Percentiles rank a stretch among this genome's conserved stretches.
phyloP scores from a whole-genome alignment of 2,797 vertebrate genomes.

The Esox lucius region DNA sequence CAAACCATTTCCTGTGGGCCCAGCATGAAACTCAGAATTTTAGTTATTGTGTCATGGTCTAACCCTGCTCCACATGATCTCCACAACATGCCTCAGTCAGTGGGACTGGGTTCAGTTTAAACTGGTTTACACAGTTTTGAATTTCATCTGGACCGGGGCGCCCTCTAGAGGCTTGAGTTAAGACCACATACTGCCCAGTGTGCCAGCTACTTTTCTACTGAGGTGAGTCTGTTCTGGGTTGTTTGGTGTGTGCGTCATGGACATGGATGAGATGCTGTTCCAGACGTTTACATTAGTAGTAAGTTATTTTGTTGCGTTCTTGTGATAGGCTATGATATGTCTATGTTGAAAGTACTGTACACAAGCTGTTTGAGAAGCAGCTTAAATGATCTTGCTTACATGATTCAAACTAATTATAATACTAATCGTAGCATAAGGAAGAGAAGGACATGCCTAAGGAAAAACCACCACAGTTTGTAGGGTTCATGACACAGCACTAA shows the following conservation, averaged over 20 bases:
- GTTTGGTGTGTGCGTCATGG: neutral
- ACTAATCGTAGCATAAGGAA: neutral
- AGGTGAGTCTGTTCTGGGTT: neutral
- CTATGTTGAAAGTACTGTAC: neutral
- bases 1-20: neutral
- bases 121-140: neutral
- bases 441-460: neutral
- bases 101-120: neutral
- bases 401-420: neutral
- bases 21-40: neutral
- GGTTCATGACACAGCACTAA: neutral
- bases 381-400: neutral
- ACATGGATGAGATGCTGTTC: neutral
- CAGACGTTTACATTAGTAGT: neutral
- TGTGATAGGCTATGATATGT: neutral
- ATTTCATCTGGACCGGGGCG: conserved; percentile 24
- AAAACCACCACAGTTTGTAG: neutral
- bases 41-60: neutral
- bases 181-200: conserved; percentile 34
- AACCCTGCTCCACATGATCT: neutral
- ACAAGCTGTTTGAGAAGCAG: too few relatives aligned
- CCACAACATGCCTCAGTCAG: neutral
- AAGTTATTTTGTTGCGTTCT: neutral
- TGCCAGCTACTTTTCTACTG: neutral
- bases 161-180: conserved; percentile 48